Evolutionary conservation across 2,888 invertebrate genomes (phyloP).

Genomic region (Drosophila paramelanica): DNA sequence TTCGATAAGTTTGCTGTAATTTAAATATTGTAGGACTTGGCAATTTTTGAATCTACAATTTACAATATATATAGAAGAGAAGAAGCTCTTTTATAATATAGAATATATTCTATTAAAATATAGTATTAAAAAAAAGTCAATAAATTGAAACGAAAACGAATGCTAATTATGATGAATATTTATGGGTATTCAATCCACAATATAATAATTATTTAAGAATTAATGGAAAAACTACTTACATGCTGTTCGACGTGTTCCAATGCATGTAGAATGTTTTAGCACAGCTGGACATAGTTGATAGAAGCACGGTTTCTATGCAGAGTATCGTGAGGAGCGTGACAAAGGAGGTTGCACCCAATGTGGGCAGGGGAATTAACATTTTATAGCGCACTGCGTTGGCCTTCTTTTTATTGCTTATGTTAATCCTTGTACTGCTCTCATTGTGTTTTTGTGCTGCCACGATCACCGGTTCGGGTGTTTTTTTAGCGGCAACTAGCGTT

Average conservation of each 20-base stretch:
- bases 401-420: slow-evolving; percentile 22
- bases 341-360: slow-evolving; percentile 85
- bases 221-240: slow-evolving; percentile 83
- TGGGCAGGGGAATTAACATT: slow-evolving; percentile 81
- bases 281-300: slow-evolving; percentile 88
- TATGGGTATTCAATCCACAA: too few relatives aligned
- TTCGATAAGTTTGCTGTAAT: too few relatives aligned
- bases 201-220: too few relatives aligned
- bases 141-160: too few relatives aligned
- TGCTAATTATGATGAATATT: too few relatives aligned
- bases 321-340: slow-evolving; percentile 86
- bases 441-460: not conserved
- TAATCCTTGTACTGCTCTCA: slow-evolving; percentile 16
- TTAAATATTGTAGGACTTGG: too few relatives aligned
- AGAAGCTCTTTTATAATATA: too few relatives aligned
- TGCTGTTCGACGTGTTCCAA: slow-evolving; percentile 96
- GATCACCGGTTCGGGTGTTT: slow-evolving; percentile 1
- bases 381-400: slow-evolving; percentile 54
- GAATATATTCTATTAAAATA: too few relatives aligned
- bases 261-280: slow-evolving; percentile 94
- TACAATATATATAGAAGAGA: too few relatives aligned
- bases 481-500: not conserved
- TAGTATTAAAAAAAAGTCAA: too few relatives aligned
- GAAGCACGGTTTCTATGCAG: slow-evolving; percentile 87
- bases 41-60: too few relatives aligned